Evolutionary conservation across 2,797 vertebrate genomes (phyloP).

Genomic region (Crypturellus tataupa): DNA sequence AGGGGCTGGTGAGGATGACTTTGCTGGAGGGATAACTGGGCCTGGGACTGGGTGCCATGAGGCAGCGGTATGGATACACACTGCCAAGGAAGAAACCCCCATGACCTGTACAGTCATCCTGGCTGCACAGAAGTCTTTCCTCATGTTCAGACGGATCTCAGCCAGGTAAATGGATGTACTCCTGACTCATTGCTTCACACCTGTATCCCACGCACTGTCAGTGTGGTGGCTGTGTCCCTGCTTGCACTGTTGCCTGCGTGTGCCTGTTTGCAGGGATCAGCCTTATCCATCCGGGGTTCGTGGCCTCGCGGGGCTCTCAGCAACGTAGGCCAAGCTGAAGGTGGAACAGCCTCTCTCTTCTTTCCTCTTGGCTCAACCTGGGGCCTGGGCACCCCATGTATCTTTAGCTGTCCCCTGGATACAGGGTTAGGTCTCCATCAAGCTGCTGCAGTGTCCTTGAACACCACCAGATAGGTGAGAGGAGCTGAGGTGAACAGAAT

Average conservation of each 20-base stretch:
- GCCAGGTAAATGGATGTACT: fast-evolving
- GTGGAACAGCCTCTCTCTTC: not conserved
- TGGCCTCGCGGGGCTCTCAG: not conserved
- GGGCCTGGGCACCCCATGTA: not conserved
- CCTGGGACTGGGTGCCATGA: not conserved
- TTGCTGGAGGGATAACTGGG: not conserved
- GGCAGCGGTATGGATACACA: too few relatives aligned
- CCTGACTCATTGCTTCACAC: not conserved
- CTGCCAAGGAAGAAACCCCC: not conserved
- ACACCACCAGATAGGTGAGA: not conserved
- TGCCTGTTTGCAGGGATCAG: not conserved
- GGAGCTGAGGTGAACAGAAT: not conserved
- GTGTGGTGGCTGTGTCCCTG: not conserved
- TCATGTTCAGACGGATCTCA: not conserved
- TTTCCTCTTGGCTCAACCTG: not conserved
- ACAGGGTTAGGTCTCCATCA: not conserved
- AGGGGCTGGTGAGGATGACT: not conserved
- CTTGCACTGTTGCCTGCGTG: not conserved
- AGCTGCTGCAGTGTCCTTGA: not conserved
- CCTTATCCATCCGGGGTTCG: not conserved
- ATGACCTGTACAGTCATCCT: not conserved
- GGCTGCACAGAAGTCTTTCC: not conserved
- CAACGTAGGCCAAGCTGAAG: not conserved
- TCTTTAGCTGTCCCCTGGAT: not conserved
- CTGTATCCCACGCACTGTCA: not conserved